These are phyloP conservation scores for Corythoichthys haematopterus DNA, from an alignment of 2,113 vertebrate species.

Conservation along the genomic window DNA sequence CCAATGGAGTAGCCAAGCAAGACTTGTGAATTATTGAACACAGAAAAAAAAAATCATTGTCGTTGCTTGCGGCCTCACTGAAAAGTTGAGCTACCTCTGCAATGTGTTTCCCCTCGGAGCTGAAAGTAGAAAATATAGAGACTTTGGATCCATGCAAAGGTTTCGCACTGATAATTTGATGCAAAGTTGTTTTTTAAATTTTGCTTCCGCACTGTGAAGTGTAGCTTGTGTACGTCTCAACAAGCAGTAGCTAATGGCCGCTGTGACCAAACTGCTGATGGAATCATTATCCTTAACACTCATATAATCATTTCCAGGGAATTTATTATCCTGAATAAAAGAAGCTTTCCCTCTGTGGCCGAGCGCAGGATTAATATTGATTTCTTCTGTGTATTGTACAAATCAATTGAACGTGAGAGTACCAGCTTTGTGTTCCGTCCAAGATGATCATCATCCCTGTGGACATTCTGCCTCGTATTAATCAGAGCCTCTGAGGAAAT, in stretches of 20 bases:
- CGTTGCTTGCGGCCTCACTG: background rate
- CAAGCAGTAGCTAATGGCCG: background rate
- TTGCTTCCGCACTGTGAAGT: background rate
- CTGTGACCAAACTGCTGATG: constrained; percentile 34
- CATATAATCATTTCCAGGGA: background rate
- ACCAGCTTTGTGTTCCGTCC: constrained; percentile 7
- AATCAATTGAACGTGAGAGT: constrained; percentile 17
- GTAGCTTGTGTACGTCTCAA: background rate
- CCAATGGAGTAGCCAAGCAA: constrained; percentile 2
- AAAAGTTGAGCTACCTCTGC: background rate
- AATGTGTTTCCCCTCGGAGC: background rate
- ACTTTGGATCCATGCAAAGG: background rate
- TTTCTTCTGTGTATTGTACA: constrained; percentile 15
- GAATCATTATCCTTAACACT: constrained; percentile 28
- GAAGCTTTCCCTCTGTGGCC: background rate
- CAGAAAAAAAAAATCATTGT: background rate
- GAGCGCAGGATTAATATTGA: background rate
- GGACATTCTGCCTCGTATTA: constrained; percentile 6
- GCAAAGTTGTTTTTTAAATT: background rate
- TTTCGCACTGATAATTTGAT: background rate
- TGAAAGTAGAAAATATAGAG: background rate
- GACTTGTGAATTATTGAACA: constrained; percentile 35
- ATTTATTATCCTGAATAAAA: background rate
- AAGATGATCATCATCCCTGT: constrained; percentile 9
- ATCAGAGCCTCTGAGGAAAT: constrained; percentile 39